Conservation (phyloP, 2,113 vertebrate species). For the Lontra canadensis region DNA sequence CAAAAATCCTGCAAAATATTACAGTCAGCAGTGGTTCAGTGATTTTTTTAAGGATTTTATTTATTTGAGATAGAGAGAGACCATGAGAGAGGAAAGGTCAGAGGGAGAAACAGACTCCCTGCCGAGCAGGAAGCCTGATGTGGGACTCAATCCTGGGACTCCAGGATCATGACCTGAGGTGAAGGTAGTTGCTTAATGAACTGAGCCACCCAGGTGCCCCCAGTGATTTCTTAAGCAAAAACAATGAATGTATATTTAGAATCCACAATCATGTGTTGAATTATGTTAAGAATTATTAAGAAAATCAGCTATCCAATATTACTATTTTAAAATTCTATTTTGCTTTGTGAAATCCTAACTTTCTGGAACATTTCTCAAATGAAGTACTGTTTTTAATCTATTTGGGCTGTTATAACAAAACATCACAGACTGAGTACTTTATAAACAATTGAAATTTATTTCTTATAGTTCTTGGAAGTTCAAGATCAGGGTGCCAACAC, state of each 20-base stretch:
- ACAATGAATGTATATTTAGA: not conserved
- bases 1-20: not conserved
- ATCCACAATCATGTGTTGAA: slow-evolving; percentile 15
- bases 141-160: too few relatives aligned
- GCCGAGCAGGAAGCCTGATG: too few relatives aligned
- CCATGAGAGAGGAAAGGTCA: too few relatives aligned
- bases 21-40: not conserved
- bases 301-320: not conserved
- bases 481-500: not conserved
- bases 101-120: too few relatives aligned
- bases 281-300: not conserved
- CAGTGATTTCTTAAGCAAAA: not conserved
- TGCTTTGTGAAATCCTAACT: not conserved
- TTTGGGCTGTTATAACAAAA: not conserved
- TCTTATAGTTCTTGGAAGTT: not conserved
- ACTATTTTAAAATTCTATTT: not conserved
- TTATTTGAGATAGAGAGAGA: too few relatives aligned
- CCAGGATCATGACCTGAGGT: too few relatives aligned
- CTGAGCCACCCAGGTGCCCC: too few relatives aligned
- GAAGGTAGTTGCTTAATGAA: too few relatives aligned
- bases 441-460: not conserved
- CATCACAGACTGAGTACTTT: not conserved
- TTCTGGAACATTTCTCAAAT: not conserved
- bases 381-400: not conserved
- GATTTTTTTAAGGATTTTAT: not conserved